These are phyloP conservation scores for Mesocentrotus franciscanus DNA, from an alignment of 53 echinoderm and acorn worm species.

Conservation along the genomic window DNA sequence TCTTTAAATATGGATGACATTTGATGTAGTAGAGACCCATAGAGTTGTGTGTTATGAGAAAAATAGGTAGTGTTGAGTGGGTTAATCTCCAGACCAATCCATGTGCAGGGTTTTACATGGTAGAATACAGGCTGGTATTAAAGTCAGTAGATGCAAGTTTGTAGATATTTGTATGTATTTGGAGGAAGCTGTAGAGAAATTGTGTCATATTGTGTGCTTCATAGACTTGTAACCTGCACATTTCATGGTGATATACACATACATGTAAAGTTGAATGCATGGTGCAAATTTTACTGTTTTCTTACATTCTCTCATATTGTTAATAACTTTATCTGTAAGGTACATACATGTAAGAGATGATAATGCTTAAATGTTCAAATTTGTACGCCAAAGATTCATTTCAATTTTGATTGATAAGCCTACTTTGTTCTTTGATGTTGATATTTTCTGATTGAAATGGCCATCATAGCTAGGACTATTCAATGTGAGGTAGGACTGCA, in stretches of 20 bases:
- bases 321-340: not conserved
- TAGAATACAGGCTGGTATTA: not conserved
- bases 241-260: not conserved
- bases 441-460: not conserved
- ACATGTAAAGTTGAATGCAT: not conserved
- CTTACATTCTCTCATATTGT: not conserved
- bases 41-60: too few relatives aligned
- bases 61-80: too few relatives aligned
- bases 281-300: conserved; percentile 4
- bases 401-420: not conserved
- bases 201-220: conserved; percentile 34
- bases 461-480: too few relatives aligned
- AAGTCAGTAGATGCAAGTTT: not conserved
- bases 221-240: not conserved
- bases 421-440: not conserved
- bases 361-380: not conserved
- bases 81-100: too few relatives aligned
- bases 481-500: not conserved
- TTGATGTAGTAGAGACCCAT: too few relatives aligned
- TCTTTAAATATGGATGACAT: too few relatives aligned
- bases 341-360: not conserved
- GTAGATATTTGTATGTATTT: not conserved
- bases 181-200: not conserved
- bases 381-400: conserved; percentile 8
- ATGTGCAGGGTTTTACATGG: not conserved